phyloP scores from a whole-genome alignment of 2,113 vertebrate species.

The Todiramphus saurophagus region DNA sequence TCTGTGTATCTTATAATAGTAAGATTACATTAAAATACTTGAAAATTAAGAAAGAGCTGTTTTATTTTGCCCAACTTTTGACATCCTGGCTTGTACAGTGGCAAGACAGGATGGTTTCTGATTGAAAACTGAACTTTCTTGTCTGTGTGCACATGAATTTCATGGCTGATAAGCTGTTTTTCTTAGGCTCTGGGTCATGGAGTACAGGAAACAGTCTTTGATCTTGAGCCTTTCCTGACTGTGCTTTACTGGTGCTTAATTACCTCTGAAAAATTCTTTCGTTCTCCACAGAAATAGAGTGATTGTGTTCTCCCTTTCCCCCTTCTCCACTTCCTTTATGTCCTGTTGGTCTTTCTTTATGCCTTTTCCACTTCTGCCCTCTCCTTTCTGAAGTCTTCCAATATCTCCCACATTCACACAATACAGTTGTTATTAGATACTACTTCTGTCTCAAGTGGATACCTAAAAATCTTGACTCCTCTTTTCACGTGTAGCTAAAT shows the following conservation, averaged over 20 bases:
- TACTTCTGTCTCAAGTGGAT: neutral
- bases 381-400: neutral
- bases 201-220: neutral
- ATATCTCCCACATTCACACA: neutral
- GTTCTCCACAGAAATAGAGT: neutral
- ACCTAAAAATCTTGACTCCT: neutral
- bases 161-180: neutral
- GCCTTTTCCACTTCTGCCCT: neutral
- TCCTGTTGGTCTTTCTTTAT: neutral
- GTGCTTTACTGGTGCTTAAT: neutral
- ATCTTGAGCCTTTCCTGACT: neutral
- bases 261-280: neutral
- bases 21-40: neutral
- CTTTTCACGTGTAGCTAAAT: neutral
- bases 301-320: neutral
- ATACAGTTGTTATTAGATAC: neutral
- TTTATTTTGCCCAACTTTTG: neutral
- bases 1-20: neutral
- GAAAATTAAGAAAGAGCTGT: neutral
- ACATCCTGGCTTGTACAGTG: neutral
- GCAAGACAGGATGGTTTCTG: neutral
- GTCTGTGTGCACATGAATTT: fast-evolving
- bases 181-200: neutral
- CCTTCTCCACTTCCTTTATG: neutral
- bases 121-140: neutral